Percentiles rank a stretch among this genome's conserved stretches.
These are phyloP conservation scores for Drosophila pandora DNA, from an alignment of 1,140 invertebrate species.

Conservation along the genomic window DNA sequence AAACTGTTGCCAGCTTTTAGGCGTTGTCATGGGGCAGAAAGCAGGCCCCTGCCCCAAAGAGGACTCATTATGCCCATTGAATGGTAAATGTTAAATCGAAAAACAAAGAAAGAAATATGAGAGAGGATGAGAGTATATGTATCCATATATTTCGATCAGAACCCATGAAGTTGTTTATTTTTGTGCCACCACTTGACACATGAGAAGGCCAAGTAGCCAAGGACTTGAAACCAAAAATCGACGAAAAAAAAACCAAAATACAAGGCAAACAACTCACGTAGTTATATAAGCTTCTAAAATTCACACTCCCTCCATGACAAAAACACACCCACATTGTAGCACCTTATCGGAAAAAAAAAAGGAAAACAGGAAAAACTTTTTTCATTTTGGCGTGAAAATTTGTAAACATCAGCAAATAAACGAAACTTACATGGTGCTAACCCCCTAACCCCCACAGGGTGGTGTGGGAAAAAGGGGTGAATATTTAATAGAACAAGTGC, in stretches of 20 bases:
- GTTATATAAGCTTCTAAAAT: constrained; percentile 31
- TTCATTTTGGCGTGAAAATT: constrained; percentile 81
- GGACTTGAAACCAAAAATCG: constrained; percentile 1
- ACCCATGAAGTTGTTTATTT: constrained; percentile 14
- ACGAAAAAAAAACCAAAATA: constrained; percentile 4
- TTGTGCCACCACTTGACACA: constrained; percentile 66
- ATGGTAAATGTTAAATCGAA: constrained; percentile 32
- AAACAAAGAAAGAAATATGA: constrained; percentile 23
- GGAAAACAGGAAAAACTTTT: constrained; percentile 53
- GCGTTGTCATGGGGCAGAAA: constrained; percentile 16
- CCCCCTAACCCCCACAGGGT: neutral
- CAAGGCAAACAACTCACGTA: constrained; percentile 36
- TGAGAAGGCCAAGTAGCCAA: constrained; percentile 60
- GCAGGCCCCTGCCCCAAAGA: neutral
- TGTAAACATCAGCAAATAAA: constrained; percentile 79
- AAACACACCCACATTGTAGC: constrained; percentile 7
- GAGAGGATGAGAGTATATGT: neutral
- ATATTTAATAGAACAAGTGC: constrained; percentile 71
- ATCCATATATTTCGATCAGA: constrained; percentile 26
- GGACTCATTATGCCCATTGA: constrained; percentile 16
- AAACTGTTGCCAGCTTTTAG: constrained; percentile 68
- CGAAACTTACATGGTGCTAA: constrained; percentile 59
- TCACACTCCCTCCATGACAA: neutral
- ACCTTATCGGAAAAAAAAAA: constrained; percentile 15
- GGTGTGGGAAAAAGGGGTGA: constrained; percentile 57